Conservation (phyloP, 1,140 invertebrate genomes). For the Orussus abietinus region DNA sequence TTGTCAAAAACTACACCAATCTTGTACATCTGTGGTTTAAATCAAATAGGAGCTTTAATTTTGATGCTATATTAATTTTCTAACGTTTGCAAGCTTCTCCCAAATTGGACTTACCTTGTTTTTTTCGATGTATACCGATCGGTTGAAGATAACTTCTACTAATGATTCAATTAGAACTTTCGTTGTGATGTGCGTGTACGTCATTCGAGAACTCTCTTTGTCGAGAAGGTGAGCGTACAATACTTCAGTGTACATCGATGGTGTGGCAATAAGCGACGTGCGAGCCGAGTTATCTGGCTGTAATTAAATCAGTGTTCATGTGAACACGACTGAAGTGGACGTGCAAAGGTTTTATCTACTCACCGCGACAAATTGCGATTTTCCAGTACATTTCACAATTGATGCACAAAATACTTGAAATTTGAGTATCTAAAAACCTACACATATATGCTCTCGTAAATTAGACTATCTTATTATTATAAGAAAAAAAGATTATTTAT, state of each 20-base stretch:
- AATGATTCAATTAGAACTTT: constrained; percentile 61
- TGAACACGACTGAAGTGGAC: no score
- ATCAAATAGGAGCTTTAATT: constrained; percentile 1
- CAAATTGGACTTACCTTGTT: constrained; percentile 59
- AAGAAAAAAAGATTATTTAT: no score
- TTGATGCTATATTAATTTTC: background rate
- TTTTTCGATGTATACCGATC: constrained; percentile 69
- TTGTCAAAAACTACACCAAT: constrained; percentile 78
- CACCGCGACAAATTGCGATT: no score
- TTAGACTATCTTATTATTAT: no score
- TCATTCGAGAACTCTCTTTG: constrained; percentile 68
- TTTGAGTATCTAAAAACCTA: no score
- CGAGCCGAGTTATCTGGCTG: constrained; percentile 38
- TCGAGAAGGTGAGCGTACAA: constrained; percentile 76
- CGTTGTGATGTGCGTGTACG: constrained; percentile 75
- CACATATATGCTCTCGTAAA: no score
- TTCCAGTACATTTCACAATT: no score
- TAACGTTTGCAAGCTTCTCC: no score
- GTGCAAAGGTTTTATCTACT: no score
- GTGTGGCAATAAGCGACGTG: no score
- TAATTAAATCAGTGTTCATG: no score
- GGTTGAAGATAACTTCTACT: constrained; percentile 74
- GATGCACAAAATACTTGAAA: no score
- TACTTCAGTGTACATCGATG: constrained; percentile 74
- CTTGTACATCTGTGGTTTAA: constrained; percentile 61